Conservation (phyloP, 2,888 invertebrate genomes). For the Argyresthia goedartella region DNA sequence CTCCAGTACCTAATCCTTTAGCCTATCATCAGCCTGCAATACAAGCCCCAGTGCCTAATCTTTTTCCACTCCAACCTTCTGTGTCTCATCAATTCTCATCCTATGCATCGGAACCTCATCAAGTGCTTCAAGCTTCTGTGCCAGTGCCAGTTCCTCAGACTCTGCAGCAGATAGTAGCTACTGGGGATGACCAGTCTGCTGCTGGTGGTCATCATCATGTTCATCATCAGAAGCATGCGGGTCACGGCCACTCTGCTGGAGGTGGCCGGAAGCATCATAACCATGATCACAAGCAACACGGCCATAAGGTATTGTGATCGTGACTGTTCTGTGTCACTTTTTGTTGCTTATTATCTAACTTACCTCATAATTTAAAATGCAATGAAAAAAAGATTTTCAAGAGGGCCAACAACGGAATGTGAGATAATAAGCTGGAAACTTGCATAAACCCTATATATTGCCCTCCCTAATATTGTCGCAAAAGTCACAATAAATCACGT, state of each 20-base stretch:
- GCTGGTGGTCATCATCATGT: constrained; percentile 26
- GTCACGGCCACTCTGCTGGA: constrained; percentile 48
- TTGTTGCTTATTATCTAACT: background rate
- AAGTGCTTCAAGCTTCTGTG: constrained; percentile 9
- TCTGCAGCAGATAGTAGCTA: constrained; percentile 18
- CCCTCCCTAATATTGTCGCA: too few species aligned
- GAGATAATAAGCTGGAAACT: too few species aligned
- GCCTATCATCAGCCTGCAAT: too few species aligned
- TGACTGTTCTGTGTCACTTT: background rate
- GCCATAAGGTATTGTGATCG: constrained; percentile 52
- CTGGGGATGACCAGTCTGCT: constrained; percentile 26
- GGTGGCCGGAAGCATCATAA: constrained; percentile 68
- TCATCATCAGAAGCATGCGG: constrained; percentile 21
- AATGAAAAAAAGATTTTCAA: background rate
- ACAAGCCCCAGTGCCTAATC: too few species aligned
- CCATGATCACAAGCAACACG: constrained; percentile 64
- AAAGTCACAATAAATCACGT: too few species aligned
- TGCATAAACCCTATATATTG: too few species aligned
- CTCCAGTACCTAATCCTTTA: too few species aligned
- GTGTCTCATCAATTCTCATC: too few species aligned
- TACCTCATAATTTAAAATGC: background rate
- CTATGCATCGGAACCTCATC: background rate
- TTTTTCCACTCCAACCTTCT: too few species aligned
- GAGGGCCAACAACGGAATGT: too few species aligned
- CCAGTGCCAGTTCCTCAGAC: constrained; percentile 17